Conservation (phyloP, 2,797 vertebrate species). For the Rhinophrynus dorsalis region DNA sequence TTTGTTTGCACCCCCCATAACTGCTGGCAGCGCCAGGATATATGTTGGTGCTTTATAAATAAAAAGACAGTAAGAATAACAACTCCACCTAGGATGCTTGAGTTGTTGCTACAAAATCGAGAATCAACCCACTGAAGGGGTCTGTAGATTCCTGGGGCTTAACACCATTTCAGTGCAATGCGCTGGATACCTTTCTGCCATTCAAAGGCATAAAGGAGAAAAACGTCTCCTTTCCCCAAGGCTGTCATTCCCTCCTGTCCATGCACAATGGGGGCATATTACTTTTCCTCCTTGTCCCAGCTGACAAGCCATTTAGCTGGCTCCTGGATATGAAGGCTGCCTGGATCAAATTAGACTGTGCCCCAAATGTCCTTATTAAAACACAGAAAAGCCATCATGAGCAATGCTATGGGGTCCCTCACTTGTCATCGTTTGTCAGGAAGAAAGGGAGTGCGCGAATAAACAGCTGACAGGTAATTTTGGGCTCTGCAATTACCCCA, state of each 20-base stretch:
- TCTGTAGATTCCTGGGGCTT: too few relatives aligned
- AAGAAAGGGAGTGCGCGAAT: conserved; percentile 92
- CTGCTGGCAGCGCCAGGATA: too few relatives aligned
- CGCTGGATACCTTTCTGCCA: too few relatives aligned
- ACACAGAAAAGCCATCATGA: conserved; percentile 93
- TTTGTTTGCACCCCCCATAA: too few relatives aligned
- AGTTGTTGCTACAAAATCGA: too few relatives aligned
- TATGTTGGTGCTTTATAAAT: too few relatives aligned
- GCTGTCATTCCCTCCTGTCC: neutral
- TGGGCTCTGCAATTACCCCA: conserved; percentile 99
- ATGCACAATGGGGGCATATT: neutral
- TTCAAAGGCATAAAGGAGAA: too few relatives aligned
- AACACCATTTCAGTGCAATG: too few relatives aligned
- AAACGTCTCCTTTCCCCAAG: neutral
- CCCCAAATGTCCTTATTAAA: conserved; percentile 94
- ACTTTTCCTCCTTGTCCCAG: conserved; percentile 71
- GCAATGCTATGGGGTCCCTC: conserved; percentile 95
- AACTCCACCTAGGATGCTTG: too few relatives aligned
- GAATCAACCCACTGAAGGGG: too few relatives aligned
- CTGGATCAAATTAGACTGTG: conserved; percentile 95
- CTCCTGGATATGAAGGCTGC: conserved; percentile 86
- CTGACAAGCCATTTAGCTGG: conserved; percentile 82
- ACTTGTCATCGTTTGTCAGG: conserved; percentile 98
- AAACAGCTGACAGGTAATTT: conserved; percentile 99
- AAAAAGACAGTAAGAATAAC: too few relatives aligned